A percentile compares a stretch with the other conserved stretches of the same genome.
Conservation (phyloP, 2,113 vertebrate species). For the Nothocercus nigrocapillus region DNA sequence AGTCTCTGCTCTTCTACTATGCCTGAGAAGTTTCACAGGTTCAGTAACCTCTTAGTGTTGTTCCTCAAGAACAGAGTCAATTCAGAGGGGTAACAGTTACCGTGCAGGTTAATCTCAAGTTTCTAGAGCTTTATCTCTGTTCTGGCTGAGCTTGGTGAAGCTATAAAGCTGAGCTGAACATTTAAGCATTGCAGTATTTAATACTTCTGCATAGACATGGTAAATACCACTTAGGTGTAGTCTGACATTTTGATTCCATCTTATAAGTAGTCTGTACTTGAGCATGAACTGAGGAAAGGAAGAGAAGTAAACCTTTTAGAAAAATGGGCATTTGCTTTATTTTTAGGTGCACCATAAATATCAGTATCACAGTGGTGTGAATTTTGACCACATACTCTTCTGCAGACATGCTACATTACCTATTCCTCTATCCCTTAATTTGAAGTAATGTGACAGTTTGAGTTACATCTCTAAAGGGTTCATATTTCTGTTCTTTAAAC, state of each 20-base stretch:
- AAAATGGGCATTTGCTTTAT: background rate
- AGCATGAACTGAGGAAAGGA: background rate
- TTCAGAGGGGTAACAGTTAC: background rate
- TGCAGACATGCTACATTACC: background rate
- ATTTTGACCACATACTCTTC: background rate
- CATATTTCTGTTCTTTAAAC: background rate
- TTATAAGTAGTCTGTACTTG: background rate
- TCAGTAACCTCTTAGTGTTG: background rate
- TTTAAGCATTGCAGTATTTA: background rate
- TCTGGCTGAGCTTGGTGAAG: background rate
- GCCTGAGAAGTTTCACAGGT: background rate
- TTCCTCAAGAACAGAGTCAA: background rate
- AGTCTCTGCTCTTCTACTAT: background rate
- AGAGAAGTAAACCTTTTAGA: background rate
- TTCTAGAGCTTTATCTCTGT: fast-evolving
- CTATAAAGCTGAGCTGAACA: background rate
- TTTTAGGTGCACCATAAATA: background rate
- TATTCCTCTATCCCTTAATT: background rate
- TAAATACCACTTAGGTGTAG: background rate
- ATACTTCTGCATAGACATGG: background rate
- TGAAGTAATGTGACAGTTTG: background rate
- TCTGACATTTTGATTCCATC: background rate
- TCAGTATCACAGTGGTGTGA: background rate
- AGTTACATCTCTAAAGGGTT: background rate
- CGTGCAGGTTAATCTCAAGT: background rate